Evolutionary conservation across 2,888 invertebrate genomes (phyloP), one percentile per base, ranked within the genome.

Genomic region (Crocallis elinguaria): DNA sequence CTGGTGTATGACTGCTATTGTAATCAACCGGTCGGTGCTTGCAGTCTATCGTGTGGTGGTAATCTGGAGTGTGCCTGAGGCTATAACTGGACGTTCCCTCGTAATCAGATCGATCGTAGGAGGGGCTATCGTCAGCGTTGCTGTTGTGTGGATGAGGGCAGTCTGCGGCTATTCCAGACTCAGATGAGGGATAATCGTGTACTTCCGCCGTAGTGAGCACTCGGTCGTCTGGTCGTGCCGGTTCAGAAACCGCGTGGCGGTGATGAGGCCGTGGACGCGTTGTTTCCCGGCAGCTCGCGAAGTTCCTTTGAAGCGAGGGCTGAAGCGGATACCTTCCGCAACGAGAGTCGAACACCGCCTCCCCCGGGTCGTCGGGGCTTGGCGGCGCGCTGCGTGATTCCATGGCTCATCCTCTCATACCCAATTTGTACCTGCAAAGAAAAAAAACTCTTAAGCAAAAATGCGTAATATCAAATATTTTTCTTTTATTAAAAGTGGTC

Each of bases 331-430:
- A 95, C 56, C 94, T 94, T 62, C 95, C 95, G 66, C 95, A 95
- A 54, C 95, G 95, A 60, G 95, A 94, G 83, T 95, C 95, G 88
- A 95, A 94, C 86, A 95, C 93, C 91, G 90, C 92, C 86, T 88
- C 89, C 87, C 91, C 91, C 69, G 88, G 75, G 77, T 92, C 92
- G 80, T 92, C 92, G 88, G 92, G 92, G 88, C 92, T 88, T 78
- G 92, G 92, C 91, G 92, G 91, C 88, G 92, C 88, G 78, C 92
- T 92, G 72, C 90, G 92, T 82, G 92, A 91, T 88, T 92, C 92
- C 92, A 92, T 92, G 73, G 86, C 82, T 92, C 92, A 92, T 92
- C 85, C 78, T 91, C 75, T 88, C 86, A 86, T 87, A 69, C 64
- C 84, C 82, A 80, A 76, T 74, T 64, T 69, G 73, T 76, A 75